phyloP scores from a whole-genome alignment of 2,888 invertebrate genomes.

The Crossocerus cetratus region DNA sequence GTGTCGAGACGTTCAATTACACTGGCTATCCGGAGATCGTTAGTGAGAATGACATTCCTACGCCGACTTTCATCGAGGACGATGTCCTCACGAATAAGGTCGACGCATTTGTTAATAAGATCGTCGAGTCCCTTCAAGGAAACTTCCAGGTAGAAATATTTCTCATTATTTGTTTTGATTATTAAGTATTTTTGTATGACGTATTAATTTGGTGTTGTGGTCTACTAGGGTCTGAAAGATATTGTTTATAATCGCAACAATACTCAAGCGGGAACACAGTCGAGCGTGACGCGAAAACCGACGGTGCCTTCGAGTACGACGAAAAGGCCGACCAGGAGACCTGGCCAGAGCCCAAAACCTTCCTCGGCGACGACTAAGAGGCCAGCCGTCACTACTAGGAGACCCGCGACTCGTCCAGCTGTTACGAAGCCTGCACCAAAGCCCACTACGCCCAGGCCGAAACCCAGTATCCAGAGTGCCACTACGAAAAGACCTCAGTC shows the following conservation, averaged over 20 bases:
- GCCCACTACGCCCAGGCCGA: slow-evolving; percentile 49
- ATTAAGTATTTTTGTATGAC: no score
- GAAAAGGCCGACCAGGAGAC: slow-evolving; percentile 58
- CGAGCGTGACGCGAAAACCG: slow-evolving; percentile 59
- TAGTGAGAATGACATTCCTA: slow-evolving; percentile 84
- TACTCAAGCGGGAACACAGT: slow-evolving; percentile 45
- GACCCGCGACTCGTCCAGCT: slow-evolving; percentile 60
- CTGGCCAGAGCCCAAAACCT: slow-evolving; percentile 53
- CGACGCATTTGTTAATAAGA: slow-evolving; percentile 89
- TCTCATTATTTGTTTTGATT: no score
- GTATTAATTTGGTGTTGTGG: no score
- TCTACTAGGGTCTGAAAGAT: slow-evolving; percentile 84
- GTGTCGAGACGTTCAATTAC: slow-evolving; percentile 77
- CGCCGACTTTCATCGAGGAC: slow-evolving; percentile 88
- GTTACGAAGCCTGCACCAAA: slow-evolving; percentile 59
- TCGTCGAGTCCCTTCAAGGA: slow-evolving; percentile 89
- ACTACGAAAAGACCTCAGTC: slow-evolving; percentile 59
- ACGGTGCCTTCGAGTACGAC: slow-evolving; percentile 38
- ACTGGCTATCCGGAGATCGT: slow-evolving; percentile 74
- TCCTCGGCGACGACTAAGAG: slow-evolving; percentile 66
- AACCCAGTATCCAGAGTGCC: slow-evolving; percentile 31
- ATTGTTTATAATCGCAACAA: slow-evolving; percentile 80
- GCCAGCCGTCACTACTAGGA: slow-evolving; percentile 62
- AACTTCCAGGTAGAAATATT: slow-evolving; percentile 79
- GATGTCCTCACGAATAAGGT: slow-evolving; percentile 87